Base-by-base conservation (phyloP, 2,797 vertebrate species). In the Toxotes lorentzi region DNA sequence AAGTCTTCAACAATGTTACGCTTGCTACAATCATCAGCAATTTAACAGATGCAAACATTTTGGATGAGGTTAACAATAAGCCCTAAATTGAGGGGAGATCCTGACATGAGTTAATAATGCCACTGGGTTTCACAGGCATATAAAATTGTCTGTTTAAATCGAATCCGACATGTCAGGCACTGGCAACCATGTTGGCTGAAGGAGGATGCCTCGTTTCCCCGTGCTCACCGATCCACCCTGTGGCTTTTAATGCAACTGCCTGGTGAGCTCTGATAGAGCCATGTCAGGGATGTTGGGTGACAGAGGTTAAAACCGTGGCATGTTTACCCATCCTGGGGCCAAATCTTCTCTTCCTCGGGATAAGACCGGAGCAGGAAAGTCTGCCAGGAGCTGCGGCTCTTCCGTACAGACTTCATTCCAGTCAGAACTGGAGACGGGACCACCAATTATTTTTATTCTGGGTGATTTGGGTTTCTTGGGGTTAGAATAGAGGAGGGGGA, bases 381-480 rank as follows among this genome's bases (percentile, higher is more conserved):
- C 47, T 78, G 87, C 86, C 87, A 90, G 83, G 63, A 86, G 73
- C 81, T 89, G 88, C 5, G 83, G 88, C 76, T 86, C 88, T 27
- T 86, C 73, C 70, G 35, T 59, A 50, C 78, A 87, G 83, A 80
- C 88, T 86, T 86, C 76, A 81, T 82, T 87, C 87, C 84, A 86
- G 85, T 87, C 87, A 73, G 67, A 86, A 84, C 85, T 83, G 84
- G 87, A 92, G 82, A 89, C 68, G 30, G 90, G 86, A 89, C 85
- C 88, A 73, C 87, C 91, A 93, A 92, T 93, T 93, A 92, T 91
- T 92, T 93, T 92, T 89, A 92, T 92, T 93, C 89, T 89, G 73
- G 70, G 89, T 92, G 89, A 93, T 89, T 91, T 89, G 53, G 83
- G 79, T 84, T 90, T 85, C 76, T 86, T 74, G 71, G 89, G 88